Base-by-base conservation (phyloP, 2,797 vertebrate genomes). In the Epinephelus coioides region DNA sequence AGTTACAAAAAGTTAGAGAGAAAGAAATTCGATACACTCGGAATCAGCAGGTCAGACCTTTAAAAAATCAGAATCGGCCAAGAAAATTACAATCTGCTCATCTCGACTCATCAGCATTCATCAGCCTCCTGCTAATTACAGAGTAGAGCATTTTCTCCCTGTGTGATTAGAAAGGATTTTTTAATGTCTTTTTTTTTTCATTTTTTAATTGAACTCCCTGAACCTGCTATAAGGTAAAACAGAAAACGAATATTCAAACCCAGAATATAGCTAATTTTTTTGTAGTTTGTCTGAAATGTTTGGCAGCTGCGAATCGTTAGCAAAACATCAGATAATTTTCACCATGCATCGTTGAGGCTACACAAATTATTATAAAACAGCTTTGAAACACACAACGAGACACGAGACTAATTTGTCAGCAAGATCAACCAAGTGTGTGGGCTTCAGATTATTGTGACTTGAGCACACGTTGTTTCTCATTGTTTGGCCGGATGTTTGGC, bases 381-480 rank as follows among this genome's bases (percentile, higher is more conserved):
- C 66, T 3, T 50, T 60, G 17, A 13, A 51, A 65, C 59, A 60
- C 10, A 46, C 17, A 18, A 9, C 0, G 4, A 78, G 13, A 40
- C 3, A 1, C 73, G 63, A 38, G 46, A 40, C 47, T 10, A 56
- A 69, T 78, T 64, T 77, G 55, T n/a, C 47, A 3, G 44, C 54
- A 19, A 61, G 23, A 81, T 69, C 4, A 65, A n/a, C 68, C 14
- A 40, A n/a, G 43, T 4, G 54, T 25, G n/a, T 25, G 0, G 21
- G 69, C 18, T 50, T 78, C 61, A 85, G 25, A 71, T 67, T 65
- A 53, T 73, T 86, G 62, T 79, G 50, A 85, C 50, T 73, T 4
- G 6, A 30, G 73, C 43, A 40, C 56, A 6, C 5, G 1, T 43
- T 44, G 49, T 46, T 60, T 66, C 51, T 66, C n/a, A 38, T 67